These are phyloP conservation scores for Charadrius vociferus DNA, from an alignment of 2,113 vertebrate genomes.

Conservation along the genomic window DNA sequence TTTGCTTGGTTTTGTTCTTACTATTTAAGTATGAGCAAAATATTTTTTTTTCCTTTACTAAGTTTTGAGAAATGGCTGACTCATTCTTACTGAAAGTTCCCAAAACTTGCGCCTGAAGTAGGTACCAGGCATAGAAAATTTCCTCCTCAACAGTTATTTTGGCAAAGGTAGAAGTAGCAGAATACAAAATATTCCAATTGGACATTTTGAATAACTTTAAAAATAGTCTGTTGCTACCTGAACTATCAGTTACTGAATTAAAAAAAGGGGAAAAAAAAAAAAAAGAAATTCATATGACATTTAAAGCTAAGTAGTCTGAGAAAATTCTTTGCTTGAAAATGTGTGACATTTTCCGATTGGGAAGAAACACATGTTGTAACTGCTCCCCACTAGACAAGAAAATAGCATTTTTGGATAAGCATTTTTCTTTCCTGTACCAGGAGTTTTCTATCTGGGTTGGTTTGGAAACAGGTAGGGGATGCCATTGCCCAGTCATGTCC, in stretches of 20 bases:
- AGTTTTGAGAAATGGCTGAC: neutral
- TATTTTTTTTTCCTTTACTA: neutral
- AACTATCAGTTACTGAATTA: neutral
- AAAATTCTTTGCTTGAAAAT: neutral
- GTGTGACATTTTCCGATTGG: conserved; percentile 5
- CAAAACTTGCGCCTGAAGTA: neutral
- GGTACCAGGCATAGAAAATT: neutral
- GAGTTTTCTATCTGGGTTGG: neutral
- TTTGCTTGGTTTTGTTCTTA: neutral
- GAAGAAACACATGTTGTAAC: neutral
- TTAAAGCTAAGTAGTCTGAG: conserved; percentile 5
- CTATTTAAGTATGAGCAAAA: neutral
- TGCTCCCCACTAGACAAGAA: neutral
- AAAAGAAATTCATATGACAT: neutral
- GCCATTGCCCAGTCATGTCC: neutral
- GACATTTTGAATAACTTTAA: neutral
- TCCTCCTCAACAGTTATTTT: neutral
- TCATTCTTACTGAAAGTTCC: neutral
- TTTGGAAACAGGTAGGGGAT: neutral
- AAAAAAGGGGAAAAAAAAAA: neutral
- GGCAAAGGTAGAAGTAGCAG: neutral
- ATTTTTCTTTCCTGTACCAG: neutral
- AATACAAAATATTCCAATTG: neutral
- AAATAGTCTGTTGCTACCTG: neutral
- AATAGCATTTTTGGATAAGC: neutral